phyloP scores from a whole-genome alignment of 2,797 vertebrate genomes.

The Squalus acanthias region DNA sequence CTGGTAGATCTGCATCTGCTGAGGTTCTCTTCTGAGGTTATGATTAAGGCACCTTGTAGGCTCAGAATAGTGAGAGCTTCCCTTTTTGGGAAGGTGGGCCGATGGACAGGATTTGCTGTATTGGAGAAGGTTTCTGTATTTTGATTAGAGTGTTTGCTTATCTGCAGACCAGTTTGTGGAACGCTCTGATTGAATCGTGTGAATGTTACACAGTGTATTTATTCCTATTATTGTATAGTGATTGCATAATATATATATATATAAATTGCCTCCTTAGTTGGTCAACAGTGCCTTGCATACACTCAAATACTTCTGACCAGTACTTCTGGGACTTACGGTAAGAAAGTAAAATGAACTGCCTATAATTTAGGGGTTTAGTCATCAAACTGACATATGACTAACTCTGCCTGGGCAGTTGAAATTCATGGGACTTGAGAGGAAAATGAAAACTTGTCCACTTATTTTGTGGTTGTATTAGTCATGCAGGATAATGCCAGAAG shows the following conservation, averaged over 20 bases:
- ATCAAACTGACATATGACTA: slow-evolving; percentile 32
- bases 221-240: background rate
- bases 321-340: background rate
- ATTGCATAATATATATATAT: too few species aligned
- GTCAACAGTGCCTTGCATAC: background rate
- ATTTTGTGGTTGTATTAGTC: slow-evolving; percentile 16
- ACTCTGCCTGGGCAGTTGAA: background rate
- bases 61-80: background rate
- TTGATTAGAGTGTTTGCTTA: background rate
- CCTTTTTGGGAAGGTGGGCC: background rate
- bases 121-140: background rate
- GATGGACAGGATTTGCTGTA: background rate
- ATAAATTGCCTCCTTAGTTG: background rate
- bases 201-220: background rate
- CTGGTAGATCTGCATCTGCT: background rate
- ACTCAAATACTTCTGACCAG: too few species aligned
- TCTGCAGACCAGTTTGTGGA: background rate
- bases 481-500: background rate
- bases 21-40: background rate
- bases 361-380: slow-evolving; percentile 15
- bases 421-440: background rate
- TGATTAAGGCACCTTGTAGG: background rate
- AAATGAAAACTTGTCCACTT: slow-evolving; percentile 16
- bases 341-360: slow-evolving; percentile 14
- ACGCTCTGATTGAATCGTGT: background rate